Percentiles rank a stretch among this genome's conserved stretches.
Evolutionary conservation across 1,140 invertebrate genomes (phyloP).

Genomic region (Saxidomus purpurata): DNA sequence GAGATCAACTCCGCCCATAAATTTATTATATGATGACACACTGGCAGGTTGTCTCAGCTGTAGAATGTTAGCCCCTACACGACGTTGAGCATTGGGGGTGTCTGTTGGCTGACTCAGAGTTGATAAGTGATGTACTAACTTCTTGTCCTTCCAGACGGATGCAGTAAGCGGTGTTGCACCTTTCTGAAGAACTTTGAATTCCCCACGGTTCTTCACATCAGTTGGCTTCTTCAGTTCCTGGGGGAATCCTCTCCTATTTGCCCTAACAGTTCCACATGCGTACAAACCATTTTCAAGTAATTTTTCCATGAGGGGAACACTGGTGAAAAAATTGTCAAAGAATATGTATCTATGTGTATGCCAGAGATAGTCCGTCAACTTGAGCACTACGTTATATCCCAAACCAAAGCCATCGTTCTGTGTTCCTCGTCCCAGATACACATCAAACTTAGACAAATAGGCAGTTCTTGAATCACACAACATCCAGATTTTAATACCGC

Average conservation of each 20-base stretch:
- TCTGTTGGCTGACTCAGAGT: background rate
- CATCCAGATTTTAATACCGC: constrained; percentile 85
- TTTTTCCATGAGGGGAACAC: background rate
- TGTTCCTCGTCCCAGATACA: background rate
- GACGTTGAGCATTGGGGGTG: background rate
- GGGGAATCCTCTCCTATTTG: background rate
- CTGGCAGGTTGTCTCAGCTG: background rate
- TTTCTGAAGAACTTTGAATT: background rate
- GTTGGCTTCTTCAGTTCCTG: background rate
- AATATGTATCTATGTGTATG: background rate
- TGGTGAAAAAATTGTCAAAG: constrained; percentile 11
- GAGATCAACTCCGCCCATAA: constrained; percentile 15
- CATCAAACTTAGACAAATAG: constrained; percentile 34
- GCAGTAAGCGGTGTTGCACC: background rate
- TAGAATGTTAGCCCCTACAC: background rate
- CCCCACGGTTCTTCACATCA: background rate
- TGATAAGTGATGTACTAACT: background rate
- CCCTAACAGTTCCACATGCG: constrained; percentile 19
- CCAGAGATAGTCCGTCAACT: background rate
- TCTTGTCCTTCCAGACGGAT: constrained; percentile 28
- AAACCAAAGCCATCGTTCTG: background rate
- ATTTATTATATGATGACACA: background rate
- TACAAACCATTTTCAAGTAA: constrained; percentile 8
- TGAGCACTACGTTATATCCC: background rate
- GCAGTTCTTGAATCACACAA: constrained; percentile 57